phyloP scores from a whole-genome alignment of 37 sponge, comb jelly and placozoan species.

The Eunapius fragilis region DNA sequence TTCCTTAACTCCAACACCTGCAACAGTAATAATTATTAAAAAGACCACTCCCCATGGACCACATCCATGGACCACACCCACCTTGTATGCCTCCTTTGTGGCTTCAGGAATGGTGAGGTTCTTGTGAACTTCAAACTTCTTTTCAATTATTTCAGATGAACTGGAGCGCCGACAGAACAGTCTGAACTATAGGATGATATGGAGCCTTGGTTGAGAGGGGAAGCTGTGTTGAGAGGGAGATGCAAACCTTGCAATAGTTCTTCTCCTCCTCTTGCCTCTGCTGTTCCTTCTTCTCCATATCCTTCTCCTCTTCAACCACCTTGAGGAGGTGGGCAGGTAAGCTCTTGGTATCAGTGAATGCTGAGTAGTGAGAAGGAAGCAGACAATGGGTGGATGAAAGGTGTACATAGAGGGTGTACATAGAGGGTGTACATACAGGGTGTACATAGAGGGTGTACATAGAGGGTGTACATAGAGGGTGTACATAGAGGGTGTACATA shows the following conservation, averaged over 20 bases:
- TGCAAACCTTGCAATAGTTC: constrained; percentile 74
- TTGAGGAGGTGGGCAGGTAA: constrained; percentile 73
- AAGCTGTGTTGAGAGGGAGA: neutral
- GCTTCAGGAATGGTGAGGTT: constrained; percentile 69
- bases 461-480: too few species aligned
- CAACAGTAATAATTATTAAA: neutral
- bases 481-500: too few species aligned
- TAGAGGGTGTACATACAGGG: neutral
- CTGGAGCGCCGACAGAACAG: constrained; percentile 76
- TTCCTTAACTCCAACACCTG: constrained; percentile 67
- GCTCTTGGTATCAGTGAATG: constrained; percentile 43
- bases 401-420: too few species aligned
- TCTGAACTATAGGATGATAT: constrained; percentile 54
- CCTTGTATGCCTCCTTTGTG: constrained; percentile 58
- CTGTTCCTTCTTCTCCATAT: constrained; percentile 49
- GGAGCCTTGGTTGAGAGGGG: neutral
- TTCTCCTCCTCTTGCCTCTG: constrained; percentile 66
- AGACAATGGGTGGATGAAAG: too few species aligned
- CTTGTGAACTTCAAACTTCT: constrained; percentile 77
- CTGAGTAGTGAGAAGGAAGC: constrained; percentile 23
- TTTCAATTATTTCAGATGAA: constrained; percentile 43
- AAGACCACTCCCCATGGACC: too few species aligned
- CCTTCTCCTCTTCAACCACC: constrained; percentile 49
- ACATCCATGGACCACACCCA: neutral
- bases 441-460: too few species aligned